Evolutionary conservation across 2,113 vertebrate species (phyloP).

Genomic region (Phrynosoma platyrhinos): DNA sequence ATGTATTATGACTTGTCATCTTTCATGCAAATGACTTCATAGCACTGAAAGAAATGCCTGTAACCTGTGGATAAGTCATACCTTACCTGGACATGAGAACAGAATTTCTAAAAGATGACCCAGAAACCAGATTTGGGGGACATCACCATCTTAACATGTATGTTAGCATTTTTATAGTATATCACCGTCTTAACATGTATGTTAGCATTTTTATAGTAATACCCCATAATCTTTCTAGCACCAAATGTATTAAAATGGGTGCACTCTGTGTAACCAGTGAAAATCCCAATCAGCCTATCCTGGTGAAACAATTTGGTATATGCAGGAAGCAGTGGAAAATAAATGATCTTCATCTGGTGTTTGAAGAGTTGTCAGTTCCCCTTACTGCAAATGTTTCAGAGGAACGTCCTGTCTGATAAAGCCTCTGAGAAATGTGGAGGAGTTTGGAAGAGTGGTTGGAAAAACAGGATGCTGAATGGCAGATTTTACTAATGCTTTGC

Average conservation of each 20-base stretch:
- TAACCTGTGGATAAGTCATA: background rate
- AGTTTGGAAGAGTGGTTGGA: conserved; percentile 77
- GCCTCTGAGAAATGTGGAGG: conserved; percentile 82
- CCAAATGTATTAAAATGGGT: conserved; percentile 20
- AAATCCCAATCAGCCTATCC: conserved; percentile 68
- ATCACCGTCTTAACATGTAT: fast-evolving
- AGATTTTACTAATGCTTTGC: conserved; percentile 67
- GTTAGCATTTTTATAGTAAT: background rate
- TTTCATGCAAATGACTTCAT: background rate
- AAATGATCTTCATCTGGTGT: conserved; percentile 82
- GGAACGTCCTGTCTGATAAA: conserved; percentile 79
- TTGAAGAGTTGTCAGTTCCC: conserved; percentile 77
- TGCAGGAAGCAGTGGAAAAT: conserved; percentile 76
- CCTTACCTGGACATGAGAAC: background rate
- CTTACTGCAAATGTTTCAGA: conserved; percentile 73
- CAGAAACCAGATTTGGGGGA: background rate
- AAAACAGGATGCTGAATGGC: conserved; percentile 79
- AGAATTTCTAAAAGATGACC: background rate
- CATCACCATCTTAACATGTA: fast-evolving
- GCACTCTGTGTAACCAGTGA: conserved; percentile 38
- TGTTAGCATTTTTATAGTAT: background rate
- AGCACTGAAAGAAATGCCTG: background rate
- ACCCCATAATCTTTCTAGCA: background rate
- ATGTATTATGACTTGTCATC: background rate
- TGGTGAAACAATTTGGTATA: conserved; percentile 72